These are phyloP conservation scores for Loriculus beryllinus DNA, from an alignment of 2,797 vertebrate species.

Conservation along the genomic window DNA sequence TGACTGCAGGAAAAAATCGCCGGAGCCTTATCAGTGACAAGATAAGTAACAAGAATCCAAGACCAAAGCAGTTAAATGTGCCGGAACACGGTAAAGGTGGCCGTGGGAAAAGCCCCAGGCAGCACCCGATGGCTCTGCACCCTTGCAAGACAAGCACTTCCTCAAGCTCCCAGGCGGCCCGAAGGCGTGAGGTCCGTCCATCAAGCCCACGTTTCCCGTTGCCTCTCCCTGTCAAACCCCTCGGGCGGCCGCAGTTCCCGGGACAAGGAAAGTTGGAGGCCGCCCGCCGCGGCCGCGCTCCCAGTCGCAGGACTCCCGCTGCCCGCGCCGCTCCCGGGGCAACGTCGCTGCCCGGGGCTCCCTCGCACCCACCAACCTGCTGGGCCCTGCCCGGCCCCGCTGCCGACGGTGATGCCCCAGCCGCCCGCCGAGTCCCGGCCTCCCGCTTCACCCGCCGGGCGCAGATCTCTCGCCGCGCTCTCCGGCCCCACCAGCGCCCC, in stretches of 20 bases:
- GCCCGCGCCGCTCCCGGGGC: not conserved
- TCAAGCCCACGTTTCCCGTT: not conserved
- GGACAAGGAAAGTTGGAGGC: conserved; percentile 23
- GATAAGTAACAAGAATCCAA: not conserved
- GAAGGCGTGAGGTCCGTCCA: not conserved
- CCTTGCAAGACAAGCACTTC: not conserved
- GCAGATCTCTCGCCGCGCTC: not conserved
- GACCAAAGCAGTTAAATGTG: not conserved
- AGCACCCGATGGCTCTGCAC: not conserved
- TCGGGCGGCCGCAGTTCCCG: not conserved
- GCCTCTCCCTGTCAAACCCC: not conserved
- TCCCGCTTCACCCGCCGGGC: not conserved
- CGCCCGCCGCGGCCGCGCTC: not conserved
- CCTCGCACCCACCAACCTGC: not conserved
- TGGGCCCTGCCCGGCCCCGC: not conserved
- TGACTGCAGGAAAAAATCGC: not conserved
- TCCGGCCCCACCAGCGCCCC: not conserved
- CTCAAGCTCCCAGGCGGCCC: not conserved
- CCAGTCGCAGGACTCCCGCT: not conserved
- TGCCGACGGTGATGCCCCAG: not conserved
- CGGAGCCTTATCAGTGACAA: not conserved
- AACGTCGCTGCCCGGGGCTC: not conserved
- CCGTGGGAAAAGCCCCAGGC: not conserved
- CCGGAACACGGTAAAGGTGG: not conserved
- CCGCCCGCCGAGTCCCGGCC: not conserved